Evolutionary conservation across 2,113 vertebrate genomes (phyloP), one percentile per base, ranked within the genome.

Genomic region (Chitala chitala): DNA sequence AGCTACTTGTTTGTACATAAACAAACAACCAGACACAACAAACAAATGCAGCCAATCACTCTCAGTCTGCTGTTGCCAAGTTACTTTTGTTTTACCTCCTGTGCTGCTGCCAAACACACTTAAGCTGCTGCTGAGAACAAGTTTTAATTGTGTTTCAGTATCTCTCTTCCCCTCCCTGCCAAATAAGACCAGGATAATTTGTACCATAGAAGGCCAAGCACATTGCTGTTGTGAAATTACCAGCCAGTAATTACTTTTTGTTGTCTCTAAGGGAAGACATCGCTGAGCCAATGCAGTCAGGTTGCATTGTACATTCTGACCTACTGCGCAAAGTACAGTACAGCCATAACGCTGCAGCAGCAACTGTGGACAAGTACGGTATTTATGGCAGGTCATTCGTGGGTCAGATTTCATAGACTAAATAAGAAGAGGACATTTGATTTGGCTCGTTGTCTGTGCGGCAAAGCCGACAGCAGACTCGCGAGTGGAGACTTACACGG

Each of bases 371-470:
- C 31, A 53, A 20, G 33, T 31, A 51, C 13, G 15, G 69, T 55
- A 53, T 71, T 55, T 55, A 50, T 38, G 69, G 69, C 13, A 6
- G 24, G 51, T 4, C 66, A 33, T 17, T 44, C 50, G 40, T 33
- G 50, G 48, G 51, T 55, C 69, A 71, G 38, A 55, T 71, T 71
- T 71, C 69, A 71, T 29, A 71, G 24, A 55, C 24, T 26, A 5
- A 68, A n/a, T 33, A 69, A 38, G 6, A 24, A 38, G 69, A 38
- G 51, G n/a, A 71, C 0, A 1, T 55, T 33, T 71, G 29, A n/a
- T 46, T 70, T 15, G 54, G 48, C 26, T 20, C 4, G 7, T 38
- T 64, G 58, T 54, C 69, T 55, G 31, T 29, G 8, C 24, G 51
- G 54, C 51, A 22, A 20, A 38, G 51, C 15, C 20, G 70, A 56